Conservation (phyloP, 2,113 vertebrate species). For the Phoxinus phoxinus region DNA sequence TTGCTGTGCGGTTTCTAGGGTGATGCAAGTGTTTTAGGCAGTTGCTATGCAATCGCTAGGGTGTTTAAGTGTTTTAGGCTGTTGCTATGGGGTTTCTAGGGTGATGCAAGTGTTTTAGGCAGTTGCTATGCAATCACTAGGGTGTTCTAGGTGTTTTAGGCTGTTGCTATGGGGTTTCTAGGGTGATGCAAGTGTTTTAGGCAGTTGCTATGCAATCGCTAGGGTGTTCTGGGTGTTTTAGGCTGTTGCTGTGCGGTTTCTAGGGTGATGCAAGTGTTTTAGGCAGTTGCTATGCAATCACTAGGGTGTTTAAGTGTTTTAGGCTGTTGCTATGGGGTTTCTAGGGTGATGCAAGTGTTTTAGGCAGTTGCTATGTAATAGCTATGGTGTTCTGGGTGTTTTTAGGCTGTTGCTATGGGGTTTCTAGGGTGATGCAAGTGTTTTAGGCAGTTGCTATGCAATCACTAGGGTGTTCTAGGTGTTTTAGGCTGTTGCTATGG, state of each 20-base stretch:
- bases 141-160: not conserved
- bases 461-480: too few species aligned
- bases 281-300: not conserved
- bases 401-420: too few species aligned
- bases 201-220: fast-evolving
- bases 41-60: not conserved
- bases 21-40: not conserved
- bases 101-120: not conserved
- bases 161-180: not conserved
- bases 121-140: fast-evolving
- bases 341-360: too few species aligned
- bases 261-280: not conserved
- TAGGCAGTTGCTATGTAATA: too few species aligned
- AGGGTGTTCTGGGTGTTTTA: not conserved
- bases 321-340: too few species aligned
- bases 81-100: not conserved
- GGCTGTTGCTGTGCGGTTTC: not conserved
- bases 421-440: fast-evolving
- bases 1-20: not conserved
- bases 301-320: not conserved
- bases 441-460: too few species aligned
- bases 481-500: too few species aligned
- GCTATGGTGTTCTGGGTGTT: too few species aligned
- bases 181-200: fast-evolving
- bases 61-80: not conserved